Percentiles rank a stretch among this genome's conserved stretches.
These are phyloP conservation scores for Cepaea hortensis DNA, from an alignment of 2,888 invertebrate genomes.

Conservation along the genomic window DNA sequence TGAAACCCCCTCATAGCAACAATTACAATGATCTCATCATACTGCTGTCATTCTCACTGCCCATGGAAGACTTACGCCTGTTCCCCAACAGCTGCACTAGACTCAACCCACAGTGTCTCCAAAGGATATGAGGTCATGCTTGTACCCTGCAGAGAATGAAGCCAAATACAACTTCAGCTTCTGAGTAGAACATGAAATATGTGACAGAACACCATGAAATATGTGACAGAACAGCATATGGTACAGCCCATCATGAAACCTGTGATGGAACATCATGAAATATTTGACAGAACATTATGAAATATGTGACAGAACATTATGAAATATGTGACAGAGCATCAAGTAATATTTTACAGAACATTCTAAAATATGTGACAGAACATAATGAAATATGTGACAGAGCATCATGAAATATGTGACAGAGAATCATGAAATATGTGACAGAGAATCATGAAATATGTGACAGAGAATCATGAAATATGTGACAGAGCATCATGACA, in stretches of 20 bases:
- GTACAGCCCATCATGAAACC: too few species aligned
- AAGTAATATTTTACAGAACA: too few species aligned
- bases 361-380: background rate
- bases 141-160: slow-evolving; percentile 78
- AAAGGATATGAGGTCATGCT: slow-evolving; percentile 83
- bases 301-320: too few species aligned
- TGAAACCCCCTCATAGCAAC: too few species aligned
- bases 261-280: too few species aligned
- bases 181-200: background rate
- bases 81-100: slow-evolving; percentile 82
- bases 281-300: too few species aligned
- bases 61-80: slow-evolving; percentile 77
- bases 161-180: too few species aligned
- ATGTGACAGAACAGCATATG: background rate
- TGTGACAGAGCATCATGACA: too few species aligned
- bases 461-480: too few species aligned
- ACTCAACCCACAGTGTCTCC: slow-evolving; percentile 87
- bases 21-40: too few species aligned
- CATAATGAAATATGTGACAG: background rate
- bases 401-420: background rate
- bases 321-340: too few species aligned
- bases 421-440: background rate
- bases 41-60: too few species aligned
- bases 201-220: background rate
- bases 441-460: background rate